Conservation (phyloP, 2,888 invertebrate species). For the Rambutsinella grinnellia region DNA sequence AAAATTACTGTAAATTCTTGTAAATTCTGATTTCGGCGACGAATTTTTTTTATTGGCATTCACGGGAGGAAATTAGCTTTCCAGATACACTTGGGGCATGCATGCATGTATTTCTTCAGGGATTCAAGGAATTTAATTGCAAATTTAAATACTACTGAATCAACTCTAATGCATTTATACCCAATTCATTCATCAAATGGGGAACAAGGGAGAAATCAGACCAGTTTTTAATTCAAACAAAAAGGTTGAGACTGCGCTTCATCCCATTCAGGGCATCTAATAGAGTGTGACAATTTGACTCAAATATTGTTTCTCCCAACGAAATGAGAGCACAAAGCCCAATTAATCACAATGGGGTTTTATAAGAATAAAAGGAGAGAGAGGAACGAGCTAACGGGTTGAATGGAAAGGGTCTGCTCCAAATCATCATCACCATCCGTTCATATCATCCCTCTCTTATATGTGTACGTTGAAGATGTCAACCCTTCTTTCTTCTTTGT, state of each 20-base stretch:
- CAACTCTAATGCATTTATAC: too few relatives aligned
- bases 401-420: slow-evolving; percentile 50
- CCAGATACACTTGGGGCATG: too few relatives aligned
- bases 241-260: too few relatives aligned
- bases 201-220: neutral
- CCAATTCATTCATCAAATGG: too few relatives aligned
- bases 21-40: neutral
- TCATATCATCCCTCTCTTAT: neutral
- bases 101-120: too few relatives aligned
- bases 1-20: too few relatives aligned
- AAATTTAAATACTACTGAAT: too few relatives aligned
- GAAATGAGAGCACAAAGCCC: slow-evolving; percentile 62
- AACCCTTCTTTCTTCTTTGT: slow-evolving; percentile 39
- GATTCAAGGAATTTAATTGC: too few relatives aligned
- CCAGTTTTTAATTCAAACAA: too few relatives aligned
- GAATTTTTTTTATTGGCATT: too few relatives aligned
- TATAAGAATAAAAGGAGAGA: slow-evolving; percentile 11
- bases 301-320: slow-evolving; percentile 66
- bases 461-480: slow-evolving; percentile 45
- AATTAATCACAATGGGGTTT: slow-evolving; percentile 46
- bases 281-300: slow-evolving; percentile 67
- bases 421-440: neutral
- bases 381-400: slow-evolving; percentile 19
- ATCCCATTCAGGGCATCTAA: slow-evolving; percentile 56
- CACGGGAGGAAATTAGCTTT: neutral